Base-by-base conservation (phyloP, 2,113 vertebrate species). In the Hucho hucho region DNA sequence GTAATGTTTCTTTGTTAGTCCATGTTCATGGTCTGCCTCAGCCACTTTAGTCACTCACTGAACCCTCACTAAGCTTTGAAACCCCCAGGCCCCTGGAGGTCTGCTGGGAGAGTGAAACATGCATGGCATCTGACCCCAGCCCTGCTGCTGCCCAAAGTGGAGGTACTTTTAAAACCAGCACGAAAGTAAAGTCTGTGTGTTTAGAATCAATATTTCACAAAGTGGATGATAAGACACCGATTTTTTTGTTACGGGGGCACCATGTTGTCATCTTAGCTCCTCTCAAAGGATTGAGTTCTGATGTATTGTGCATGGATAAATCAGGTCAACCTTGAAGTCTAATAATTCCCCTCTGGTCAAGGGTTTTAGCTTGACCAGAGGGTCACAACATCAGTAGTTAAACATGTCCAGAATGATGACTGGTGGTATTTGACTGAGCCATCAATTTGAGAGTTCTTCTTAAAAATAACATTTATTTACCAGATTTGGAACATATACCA, bases 111-210 rank as follows among this genome's bases (percentile, higher is more conserved):
- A 83, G 77, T 58, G 63, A 47, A 66, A 64, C 49, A 26, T 64
- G 73, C 69, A 32, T 87, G 83, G 85, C 83, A 84, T 87, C 70
- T 86, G 79, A 87, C 73, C 74, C 83, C 6, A 25, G n/a, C 72
- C 69, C 74, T 74, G 81, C 66, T 64, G 29, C 29, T 37, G 20
- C 6, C 65, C 29, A 13, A 18, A 43, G 61, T 63, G 65, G 32
- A 67, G 29, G 29, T 20, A 11, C 28, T 32, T 67, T 67, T n/a
- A 25, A 63, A 32, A 32, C 37, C 37, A 43, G 9, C 37, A 43
- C 37, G 37, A 43, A 43, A 43, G 9, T 7, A 13, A 63, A 63
- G 9, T 43, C 9, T 43, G 37, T 43, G 37, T 43, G 2, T 11
- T 43, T 43, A 12, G 37, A 11, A 43, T 11, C 37, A 43, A 43